Percentiles rank a stretch among this genome's conserved stretches.
Conservation (phyloP, 1,140 invertebrate species). For the Eulimnadia texana region DNA sequence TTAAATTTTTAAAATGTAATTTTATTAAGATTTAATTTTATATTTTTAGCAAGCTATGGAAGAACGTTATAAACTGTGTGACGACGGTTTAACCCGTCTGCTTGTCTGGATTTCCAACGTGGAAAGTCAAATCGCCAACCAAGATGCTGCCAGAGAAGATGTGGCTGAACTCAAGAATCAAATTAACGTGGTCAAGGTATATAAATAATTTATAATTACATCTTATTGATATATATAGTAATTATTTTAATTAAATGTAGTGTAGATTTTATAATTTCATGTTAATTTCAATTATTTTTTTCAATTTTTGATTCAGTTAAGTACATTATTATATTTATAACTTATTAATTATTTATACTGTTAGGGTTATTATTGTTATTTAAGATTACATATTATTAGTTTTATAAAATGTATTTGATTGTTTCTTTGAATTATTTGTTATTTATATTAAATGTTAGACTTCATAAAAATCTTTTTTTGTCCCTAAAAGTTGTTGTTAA, state of each 20-base stretch:
- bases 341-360: too few relatives aligned
- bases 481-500: too few relatives aligned
- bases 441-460: too few relatives aligned
- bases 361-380: too few relatives aligned
- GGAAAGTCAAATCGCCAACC: slow-evolving; percentile 70
- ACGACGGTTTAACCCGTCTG: slow-evolving; percentile 65
- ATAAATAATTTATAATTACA: not conserved
- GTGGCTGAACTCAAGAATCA: slow-evolving; percentile 75
- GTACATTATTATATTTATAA: not conserved
- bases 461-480: too few relatives aligned
- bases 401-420: too few relatives aligned
- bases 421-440: too few relatives aligned
- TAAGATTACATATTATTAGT: too few relatives aligned
- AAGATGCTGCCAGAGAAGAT: slow-evolving; percentile 75
- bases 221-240: not conserved
- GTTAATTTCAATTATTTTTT: too few relatives aligned
- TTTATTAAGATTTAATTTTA: slow-evolving; percentile 6
- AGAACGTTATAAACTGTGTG: slow-evolving; percentile 81
- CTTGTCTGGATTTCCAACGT: slow-evolving; percentile 74
- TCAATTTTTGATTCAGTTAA: not conserved
- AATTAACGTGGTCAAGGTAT: slow-evolving; percentile 71
- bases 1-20: too few relatives aligned
- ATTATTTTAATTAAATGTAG: not conserved
- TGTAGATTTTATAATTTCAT: not conserved
- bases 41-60: slow-evolving; percentile 70